Evolutionary conservation across 2,888 invertebrate genomes (phyloP).

Genomic region (Ecliptopera silaceata): DNA sequence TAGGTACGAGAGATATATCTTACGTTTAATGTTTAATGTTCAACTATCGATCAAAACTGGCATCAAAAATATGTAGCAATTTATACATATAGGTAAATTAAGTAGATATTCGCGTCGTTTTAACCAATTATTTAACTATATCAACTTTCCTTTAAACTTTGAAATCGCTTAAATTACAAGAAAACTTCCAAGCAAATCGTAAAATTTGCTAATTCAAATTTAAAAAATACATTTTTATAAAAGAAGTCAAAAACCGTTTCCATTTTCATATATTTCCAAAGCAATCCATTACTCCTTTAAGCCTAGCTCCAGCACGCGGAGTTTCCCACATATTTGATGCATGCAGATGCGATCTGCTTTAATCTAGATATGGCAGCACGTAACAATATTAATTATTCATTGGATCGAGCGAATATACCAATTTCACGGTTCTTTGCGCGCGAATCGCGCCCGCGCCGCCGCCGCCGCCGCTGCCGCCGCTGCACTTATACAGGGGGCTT

Average conservation of each 20-base stretch:
- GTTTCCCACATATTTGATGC: conserved; percentile 63
- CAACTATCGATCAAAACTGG: no score
- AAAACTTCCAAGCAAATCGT: no score
- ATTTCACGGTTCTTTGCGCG: conserved; percentile 82
- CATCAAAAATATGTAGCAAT: no score
- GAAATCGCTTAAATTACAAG: no score
- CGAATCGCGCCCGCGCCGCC: conserved; percentile 63
- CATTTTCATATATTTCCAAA: conserved; percentile 13
- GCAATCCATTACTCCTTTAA: conserved; percentile 35
- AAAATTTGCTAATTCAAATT: no score
- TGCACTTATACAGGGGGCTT: conserved; percentile 52
- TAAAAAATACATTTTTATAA: background rate
- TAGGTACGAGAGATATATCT: no score
- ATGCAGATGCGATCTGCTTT: conserved; percentile 67
- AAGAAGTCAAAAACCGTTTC: background rate
- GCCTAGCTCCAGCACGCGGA: conserved; percentile 36
- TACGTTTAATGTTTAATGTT: no score
- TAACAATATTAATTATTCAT: conserved; percentile 83
- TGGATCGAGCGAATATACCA: conserved; percentile 82
- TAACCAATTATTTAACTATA: no score
- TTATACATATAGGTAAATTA: no score
- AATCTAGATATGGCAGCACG: conserved; percentile 62
- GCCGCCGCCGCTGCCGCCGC: conserved; percentile 48
- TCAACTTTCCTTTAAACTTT: no score
- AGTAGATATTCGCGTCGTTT: no score